Conservation (phyloP, 1,140 invertebrate species). For the Xylocopa sonorina region DNA sequence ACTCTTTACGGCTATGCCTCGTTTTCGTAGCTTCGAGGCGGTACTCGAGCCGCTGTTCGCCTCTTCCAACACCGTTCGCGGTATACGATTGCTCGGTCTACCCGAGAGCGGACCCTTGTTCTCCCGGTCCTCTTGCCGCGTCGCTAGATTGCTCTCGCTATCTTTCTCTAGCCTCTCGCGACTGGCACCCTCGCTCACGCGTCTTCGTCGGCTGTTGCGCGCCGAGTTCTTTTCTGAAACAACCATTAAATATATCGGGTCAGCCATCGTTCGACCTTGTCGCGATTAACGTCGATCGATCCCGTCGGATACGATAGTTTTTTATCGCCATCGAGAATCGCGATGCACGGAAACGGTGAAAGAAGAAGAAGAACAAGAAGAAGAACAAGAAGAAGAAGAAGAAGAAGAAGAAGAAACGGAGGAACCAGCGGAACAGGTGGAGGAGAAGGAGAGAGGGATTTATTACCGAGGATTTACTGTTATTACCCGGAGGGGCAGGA, state of each 20-base stretch:
- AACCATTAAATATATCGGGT: background rate
- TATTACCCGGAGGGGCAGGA: slow-evolving; percentile 77
- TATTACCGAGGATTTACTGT: slow-evolving; percentile 81
- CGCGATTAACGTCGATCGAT: slow-evolving; percentile 61
- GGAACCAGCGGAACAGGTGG: slow-evolving; percentile 58
- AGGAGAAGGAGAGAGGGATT: slow-evolving; percentile 70
- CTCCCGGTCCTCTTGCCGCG: slow-evolving; percentile 79
- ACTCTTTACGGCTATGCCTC: slow-evolving; percentile 65
- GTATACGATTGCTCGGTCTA: slow-evolving; percentile 72
- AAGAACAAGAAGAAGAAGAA: too few relatives aligned
- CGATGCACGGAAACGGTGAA: too few relatives aligned
- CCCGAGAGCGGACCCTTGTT: slow-evolving; percentile 78
- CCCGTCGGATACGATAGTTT: slow-evolving; percentile 9
- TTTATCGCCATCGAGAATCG: slow-evolving; percentile 1
- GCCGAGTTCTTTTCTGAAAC: slow-evolving; percentile 77
- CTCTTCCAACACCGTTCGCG: slow-evolving; percentile 78
- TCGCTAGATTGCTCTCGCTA: slow-evolving; percentile 63
- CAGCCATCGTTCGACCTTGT: slow-evolving; percentile 48
- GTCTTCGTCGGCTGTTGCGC: slow-evolving; percentile 72
- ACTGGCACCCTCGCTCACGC: slow-evolving; percentile 72
- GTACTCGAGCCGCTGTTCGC: slow-evolving; percentile 74
- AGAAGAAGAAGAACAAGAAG: too few relatives aligned
- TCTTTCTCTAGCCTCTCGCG: slow-evolving; percentile 70
- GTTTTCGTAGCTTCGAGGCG: slow-evolving; percentile 73
- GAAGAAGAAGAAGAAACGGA: slow-evolving; percentile 33